Base-by-base conservation (phyloP, 2,888 invertebrate genomes). In the Operophtera brumata region DNA sequence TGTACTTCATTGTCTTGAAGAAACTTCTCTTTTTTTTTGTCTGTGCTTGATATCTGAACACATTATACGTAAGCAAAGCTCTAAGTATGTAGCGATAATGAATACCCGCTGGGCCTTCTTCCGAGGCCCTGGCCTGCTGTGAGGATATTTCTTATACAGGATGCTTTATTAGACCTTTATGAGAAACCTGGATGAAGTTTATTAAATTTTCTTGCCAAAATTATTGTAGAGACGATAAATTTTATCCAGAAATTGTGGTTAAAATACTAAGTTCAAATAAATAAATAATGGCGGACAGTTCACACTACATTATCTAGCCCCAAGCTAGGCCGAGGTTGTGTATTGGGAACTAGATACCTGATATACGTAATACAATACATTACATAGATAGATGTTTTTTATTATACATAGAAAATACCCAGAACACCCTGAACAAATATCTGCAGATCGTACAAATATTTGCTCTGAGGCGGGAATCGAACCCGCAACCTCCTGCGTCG, bases 81-180 rank as follows among this genome's bases (percentile, higher is more conserved):
- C 11, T 47, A 47, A 51, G 39, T 20, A 30, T 47, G 47, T 51
- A 37, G 45, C 36, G 40, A 47, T 56, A 54, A 56, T 57, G 50
- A 43, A 37, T 26, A 34, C 63, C 63, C 55, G 56, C 61, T 43
- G 63, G 39, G 59, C 50, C 25, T 53, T 47, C 37, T 37, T 14
- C 20, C 44, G 45, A 54, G 47, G 46, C 56, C 50, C 45, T 45
- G 45, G 46, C 61, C 53, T 47, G 57, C 47, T 53, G 52, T 43
- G 49, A 52, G 46, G 39, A 47, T 53, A 47, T 47, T 50, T 51
- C 47, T 39, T 39, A 25, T 36, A 12, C 36, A 45, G 44, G 44
- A 20, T 48, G 48, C 37, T 52, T 48, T 48, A 52, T 48, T 39
- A 37, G 39, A 35, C 32, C 36, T 45, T 48, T 45, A 57, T 52